A percentile compares a stretch with the other conserved stretches of the same genome.
Conservation (phyloP, 2,113 vertebrate species). For the Nymphicus hollandicus region DNA sequence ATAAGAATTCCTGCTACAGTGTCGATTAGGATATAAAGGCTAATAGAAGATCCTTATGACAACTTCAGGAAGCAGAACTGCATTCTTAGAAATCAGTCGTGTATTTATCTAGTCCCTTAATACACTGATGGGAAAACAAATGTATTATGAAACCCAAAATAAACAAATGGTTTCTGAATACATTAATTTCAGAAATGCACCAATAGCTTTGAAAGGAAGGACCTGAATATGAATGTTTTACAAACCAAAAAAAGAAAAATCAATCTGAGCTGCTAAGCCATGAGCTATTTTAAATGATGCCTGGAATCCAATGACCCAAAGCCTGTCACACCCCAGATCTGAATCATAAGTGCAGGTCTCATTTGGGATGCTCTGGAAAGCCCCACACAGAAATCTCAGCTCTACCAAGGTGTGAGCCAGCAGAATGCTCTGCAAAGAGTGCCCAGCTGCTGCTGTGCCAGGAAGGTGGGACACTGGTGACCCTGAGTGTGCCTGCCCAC, state of each 20-base stretch:
- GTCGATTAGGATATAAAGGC: background rate
- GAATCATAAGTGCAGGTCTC: background rate
- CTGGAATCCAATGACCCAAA: background rate
- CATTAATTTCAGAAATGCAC: background rate
- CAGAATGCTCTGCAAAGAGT: accelerated
- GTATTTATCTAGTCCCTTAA: background rate
- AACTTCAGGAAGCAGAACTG: background rate
- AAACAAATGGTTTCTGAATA: background rate
- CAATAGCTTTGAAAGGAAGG: background rate
- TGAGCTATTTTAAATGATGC: background rate
- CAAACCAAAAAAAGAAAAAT: background rate
- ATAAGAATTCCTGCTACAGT: constrained; percentile 14
- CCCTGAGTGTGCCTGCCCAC: background rate
- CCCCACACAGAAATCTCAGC: background rate
- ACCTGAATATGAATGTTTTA: background rate
- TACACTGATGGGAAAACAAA: background rate
- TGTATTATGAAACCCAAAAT: background rate
- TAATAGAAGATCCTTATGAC: background rate
- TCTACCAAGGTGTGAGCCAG: background rate
- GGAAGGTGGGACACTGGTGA: background rate
- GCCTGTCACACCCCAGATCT: background rate
- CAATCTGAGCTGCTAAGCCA: background rate
- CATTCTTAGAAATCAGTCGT: background rate
- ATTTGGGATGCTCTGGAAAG: constrained; percentile 3
- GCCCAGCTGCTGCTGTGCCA: accelerated